A percentile compares a stretch with the other conserved stretches of the same genome.
phyloP scores from a whole-genome alignment of 1,140 invertebrate species.

The Cherax quadricarinatus region DNA sequence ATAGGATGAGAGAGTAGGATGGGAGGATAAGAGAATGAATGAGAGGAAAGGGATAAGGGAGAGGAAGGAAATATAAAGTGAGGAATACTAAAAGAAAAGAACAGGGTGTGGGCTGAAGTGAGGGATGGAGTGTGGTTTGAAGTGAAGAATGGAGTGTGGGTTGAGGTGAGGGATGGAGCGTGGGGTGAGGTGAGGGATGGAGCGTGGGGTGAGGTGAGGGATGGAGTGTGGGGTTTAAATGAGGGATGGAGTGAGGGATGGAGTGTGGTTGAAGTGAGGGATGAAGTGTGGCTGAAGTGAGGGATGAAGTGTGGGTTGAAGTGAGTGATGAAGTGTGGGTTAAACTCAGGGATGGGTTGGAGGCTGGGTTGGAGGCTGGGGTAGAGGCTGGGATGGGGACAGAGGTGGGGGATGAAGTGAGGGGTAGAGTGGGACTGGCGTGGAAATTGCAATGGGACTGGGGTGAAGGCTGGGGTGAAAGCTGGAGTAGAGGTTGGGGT shows the following conservation, averaged over 20 bases:
- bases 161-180: neutral
- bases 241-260: neutral
- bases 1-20: neutral
- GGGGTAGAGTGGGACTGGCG: neutral
- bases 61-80: too few relatives aligned
- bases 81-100: neutral
- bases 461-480: too few relatives aligned
- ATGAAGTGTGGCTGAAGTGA: neutral
- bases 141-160: neutral
- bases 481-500: neutral
- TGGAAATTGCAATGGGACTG: neutral
- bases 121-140: neutral
- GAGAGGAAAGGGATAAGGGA: neutral
- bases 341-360: too few relatives aligned
- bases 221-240: neutral
- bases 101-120: neutral
- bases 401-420: neutral
- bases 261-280: neutral
- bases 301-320: neutral
- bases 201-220: too few relatives aligned
- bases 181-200: neutral
- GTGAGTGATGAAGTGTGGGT: neutral
- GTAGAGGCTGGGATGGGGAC: neutral
- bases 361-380: too few relatives aligned
- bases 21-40: neutral